phyloP scores from a whole-genome alignment of 2,797 vertebrate species.

The Sphenopsis melanotis region DNA sequence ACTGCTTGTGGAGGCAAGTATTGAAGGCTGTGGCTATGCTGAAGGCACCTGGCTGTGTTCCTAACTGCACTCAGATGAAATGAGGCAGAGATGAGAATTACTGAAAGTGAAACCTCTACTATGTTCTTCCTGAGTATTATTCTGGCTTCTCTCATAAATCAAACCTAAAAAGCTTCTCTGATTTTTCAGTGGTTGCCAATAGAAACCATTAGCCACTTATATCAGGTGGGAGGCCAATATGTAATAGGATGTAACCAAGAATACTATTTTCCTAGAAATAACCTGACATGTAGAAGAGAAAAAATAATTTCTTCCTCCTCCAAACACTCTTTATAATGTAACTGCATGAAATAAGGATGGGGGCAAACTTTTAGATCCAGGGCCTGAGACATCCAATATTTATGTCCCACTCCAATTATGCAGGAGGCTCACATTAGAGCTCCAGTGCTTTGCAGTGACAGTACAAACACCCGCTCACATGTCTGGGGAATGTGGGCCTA shows the following conservation, averaged over 20 bases:
- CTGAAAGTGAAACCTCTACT: not conserved
- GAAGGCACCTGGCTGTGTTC: not conserved
- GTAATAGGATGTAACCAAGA: not conserved
- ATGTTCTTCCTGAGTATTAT: not conserved
- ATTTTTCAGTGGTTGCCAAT: not conserved
- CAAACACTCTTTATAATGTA: not conserved
- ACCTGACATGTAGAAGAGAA: not conserved
- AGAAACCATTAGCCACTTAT: not conserved
- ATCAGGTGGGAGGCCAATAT: not conserved
- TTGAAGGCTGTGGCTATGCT: not conserved
- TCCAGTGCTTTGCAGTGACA: not conserved
- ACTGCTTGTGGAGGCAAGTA: not conserved
- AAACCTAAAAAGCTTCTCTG: not conserved
- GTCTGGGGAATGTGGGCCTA: not conserved
- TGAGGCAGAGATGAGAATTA: not conserved
- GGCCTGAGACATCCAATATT: not conserved
- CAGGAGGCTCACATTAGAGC: not conserved
- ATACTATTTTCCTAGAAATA: not conserved
- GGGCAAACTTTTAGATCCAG: not conserved
- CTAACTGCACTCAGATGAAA: not conserved
- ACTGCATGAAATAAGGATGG: not conserved
- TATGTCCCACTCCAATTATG: not conserved
- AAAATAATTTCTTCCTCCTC: not conserved
- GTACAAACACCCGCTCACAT: not conserved
- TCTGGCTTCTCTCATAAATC: not conserved